Evolutionary conservation across 2,797 vertebrate genomes (phyloP).

Genomic region (Rhyacichthys aspro): DNA sequence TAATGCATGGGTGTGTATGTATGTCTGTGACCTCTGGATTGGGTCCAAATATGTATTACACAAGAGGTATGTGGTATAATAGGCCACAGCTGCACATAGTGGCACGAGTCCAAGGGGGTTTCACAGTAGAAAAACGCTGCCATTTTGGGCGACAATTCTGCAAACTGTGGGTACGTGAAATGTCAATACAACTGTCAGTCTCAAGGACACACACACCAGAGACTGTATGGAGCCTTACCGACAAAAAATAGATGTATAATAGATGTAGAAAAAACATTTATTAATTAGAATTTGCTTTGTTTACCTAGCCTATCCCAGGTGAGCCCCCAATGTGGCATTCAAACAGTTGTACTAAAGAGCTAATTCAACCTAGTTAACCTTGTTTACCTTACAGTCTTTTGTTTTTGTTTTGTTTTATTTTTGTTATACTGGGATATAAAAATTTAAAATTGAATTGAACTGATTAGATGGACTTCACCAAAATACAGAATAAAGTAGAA

Average conservation of each 20-base stretch:
- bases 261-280: background rate
- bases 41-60: slow-evolving; percentile 25
- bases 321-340: background rate
- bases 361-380: too few relatives aligned
- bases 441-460: too few relatives aligned
- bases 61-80: slow-evolving; percentile 13
- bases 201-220: background rate
- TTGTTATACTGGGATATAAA: too few relatives aligned
- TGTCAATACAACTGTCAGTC: background rate
- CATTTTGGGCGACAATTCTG: background rate
- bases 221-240: background rate
- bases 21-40: slow-evolving; percentile 15
- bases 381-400: too few relatives aligned
- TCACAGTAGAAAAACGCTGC: background rate
- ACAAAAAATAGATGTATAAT: background rate
- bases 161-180: slow-evolving; percentile 5
- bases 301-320: background rate
- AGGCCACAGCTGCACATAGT: slow-evolving; percentile 42
- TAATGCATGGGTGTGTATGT: slow-evolving; percentile 9
- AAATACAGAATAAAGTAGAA: too few relatives aligned
- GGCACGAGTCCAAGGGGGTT: slow-evolving; percentile 24
- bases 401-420: too few relatives aligned
- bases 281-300: slow-evolving; percentile 2
- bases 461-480: too few relatives aligned
- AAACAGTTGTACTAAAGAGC: too few relatives aligned